phyloP scores from a whole-genome alignment of 2,888 invertebrate species.

The Cephus pygmeus region DNA sequence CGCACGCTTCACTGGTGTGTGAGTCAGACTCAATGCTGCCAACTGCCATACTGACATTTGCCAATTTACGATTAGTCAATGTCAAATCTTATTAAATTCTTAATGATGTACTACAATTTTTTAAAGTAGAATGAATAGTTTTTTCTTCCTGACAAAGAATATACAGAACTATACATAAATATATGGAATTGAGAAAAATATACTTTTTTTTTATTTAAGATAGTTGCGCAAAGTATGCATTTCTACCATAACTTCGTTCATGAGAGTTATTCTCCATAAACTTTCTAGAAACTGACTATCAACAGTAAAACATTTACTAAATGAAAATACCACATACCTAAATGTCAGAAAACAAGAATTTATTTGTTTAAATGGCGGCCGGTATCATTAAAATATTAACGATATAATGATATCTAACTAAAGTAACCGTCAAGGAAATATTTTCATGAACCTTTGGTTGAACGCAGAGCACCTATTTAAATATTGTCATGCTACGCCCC shows the following conservation, averaged over 20 bases:
- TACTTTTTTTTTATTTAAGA: not conserved
- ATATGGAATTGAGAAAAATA: not conserved
- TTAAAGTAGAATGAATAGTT: not conserved
- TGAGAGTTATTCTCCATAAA: not conserved
- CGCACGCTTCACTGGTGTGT: constrained; percentile 16
- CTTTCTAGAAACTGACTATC: not conserved
- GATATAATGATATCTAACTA: not conserved
- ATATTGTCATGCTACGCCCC: not conserved
- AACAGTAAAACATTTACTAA: not conserved
- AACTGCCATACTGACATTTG: not conserved
- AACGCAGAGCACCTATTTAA: not conserved
- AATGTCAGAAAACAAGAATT: not conserved
- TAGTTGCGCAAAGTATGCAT: not conserved
- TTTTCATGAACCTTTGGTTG: not conserved
- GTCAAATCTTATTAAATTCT: not conserved
- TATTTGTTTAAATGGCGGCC: not conserved
- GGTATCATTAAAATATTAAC: not conserved
- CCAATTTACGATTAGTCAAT: not conserved
- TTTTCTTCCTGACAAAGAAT: not conserved
- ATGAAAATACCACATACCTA: not conserved
- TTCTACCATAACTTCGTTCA: not conserved
- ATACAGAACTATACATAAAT: not conserved
- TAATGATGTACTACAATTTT: not conserved
- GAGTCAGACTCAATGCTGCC: constrained; percentile 15
- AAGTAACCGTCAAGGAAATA: not conserved